Percentiles rank a stretch among this genome's conserved stretches.
phyloP scores from a whole-genome alignment of 2,797 vertebrate species.

The Emys orbicularis region DNA sequence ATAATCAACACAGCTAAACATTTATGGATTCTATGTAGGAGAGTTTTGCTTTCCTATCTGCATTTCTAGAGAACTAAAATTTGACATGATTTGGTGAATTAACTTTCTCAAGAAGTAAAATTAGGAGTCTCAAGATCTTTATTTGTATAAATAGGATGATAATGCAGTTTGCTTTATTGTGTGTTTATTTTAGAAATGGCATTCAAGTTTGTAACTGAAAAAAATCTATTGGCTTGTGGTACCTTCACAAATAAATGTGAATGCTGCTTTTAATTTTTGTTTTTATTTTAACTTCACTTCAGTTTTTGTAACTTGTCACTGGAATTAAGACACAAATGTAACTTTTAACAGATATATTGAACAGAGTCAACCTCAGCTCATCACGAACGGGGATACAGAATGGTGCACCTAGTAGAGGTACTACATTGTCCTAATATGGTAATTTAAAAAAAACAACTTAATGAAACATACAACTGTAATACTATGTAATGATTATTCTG shows the following conservation, averaged over 20 bases:
- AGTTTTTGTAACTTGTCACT: slow-evolving; percentile 34
- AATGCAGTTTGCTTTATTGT: slow-evolving; percentile 17
- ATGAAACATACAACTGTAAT: slow-evolving; percentile 21
- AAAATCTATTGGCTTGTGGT: slow-evolving; percentile 4
- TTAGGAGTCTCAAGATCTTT: not conserved
- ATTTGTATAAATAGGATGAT: not conserved
- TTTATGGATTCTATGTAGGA: not conserved
- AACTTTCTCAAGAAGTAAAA: not conserved
- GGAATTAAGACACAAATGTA: slow-evolving; percentile 67
- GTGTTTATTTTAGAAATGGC: slow-evolving; percentile 31
- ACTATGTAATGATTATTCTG: slow-evolving; percentile 50
- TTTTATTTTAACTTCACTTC: slow-evolving; percentile 18
- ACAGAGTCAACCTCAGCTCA: slow-evolving; percentile 82
- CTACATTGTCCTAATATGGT: slow-evolving; percentile 72
- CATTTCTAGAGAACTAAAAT: not conserved
- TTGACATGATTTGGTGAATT: not conserved
- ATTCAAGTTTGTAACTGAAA: not conserved
- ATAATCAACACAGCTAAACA: not conserved
- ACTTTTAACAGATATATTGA: slow-evolving; percentile 85
- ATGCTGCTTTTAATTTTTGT: slow-evolving; percentile 39
- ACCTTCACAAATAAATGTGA: slow-evolving; percentile 8
- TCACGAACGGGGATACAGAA: slow-evolving; percentile 83
- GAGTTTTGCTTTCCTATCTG: not conserved
- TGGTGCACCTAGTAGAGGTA: slow-evolving; percentile 85
- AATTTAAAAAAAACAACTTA: slow-evolving; percentile 65